Evolutionary conservation across 2,113 vertebrate genomes (phyloP), one percentile per base, ranked within the genome.

Genomic region (Caretta caretta): DNA sequence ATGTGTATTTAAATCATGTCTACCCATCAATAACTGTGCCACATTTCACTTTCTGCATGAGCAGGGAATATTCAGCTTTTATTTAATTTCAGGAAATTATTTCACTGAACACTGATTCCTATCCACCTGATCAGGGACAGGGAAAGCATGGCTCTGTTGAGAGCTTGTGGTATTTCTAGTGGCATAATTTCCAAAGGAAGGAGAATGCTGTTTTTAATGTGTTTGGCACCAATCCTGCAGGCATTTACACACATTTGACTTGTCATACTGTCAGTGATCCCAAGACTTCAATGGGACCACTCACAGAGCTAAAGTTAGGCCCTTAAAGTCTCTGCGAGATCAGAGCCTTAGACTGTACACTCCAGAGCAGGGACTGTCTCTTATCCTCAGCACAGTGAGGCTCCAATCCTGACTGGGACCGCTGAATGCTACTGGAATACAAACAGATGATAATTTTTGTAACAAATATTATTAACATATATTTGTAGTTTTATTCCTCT

Each of bases 61-160:
- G 35, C 78, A 90, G 90, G 29, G 92, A 95, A 81, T 95, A 90
- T 83, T 48, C 46, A 86, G 20, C 5, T 1, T 86, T 85, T 96
- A 80, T 86, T 90, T 93, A 86, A 57, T 85, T 89, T 72, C 92
- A 80, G 89, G 72, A 93, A 96, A 95, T 93, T 89, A 62, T 83
- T 53, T 90, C 87, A 20, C 83, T 95, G 93, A 89, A 84, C 78
- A 76, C 92, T 87, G 93, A 86, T 85, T 62, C 72, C 93, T 78
- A 88, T 27, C 84, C 87, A 84, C 0, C 0, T 89, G 90, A 93
- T 48, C 76, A 82, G n/a, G 19, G 49, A 93, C 94, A 97, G 94
- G 88, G 91, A 90, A 59, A 89, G 90, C 90, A 78, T 82, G 56
- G 24, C 49, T 95, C 80, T 72, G 56, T 1, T 92, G 80, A 86